Evolutionary conservation across 2,113 vertebrate species (phyloP), one percentile per base, ranked within the genome.

Genomic region (Leucopsar rothschildi): DNA sequence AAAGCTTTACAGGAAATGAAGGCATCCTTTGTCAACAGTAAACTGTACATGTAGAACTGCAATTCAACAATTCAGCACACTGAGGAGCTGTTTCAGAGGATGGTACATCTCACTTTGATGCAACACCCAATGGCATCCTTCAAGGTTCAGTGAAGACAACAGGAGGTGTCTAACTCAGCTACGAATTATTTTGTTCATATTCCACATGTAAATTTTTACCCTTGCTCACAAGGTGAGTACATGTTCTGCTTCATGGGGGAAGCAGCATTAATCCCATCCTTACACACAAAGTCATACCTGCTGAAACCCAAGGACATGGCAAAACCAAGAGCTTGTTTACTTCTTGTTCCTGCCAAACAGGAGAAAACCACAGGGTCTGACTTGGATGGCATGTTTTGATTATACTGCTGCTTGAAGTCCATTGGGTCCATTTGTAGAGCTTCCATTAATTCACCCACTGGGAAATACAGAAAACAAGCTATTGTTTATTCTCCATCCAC

Each of bases 321-420:
- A 66, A 97, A 95, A 71, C 89, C 77, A 22, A 99, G 55, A 27
- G 99, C 99, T 37, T 76, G 97, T 95, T 98, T 98, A 97, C 99
- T 99, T 95, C 99, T 98, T 49, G 98, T 86, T 86, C 99, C 99
- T 25, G 98, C 98, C 93, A 98, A 96, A 96, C 99, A 99, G 56
- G 98, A 98, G 94, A 99, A 99, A 53, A 99, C 97, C 27, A 99
- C 59, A 45, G 91, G 97, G 75, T 99, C 98, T 0, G 97, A 98
- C 88, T 97, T 98, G 80, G 97, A 97, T 5, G 99, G 99, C 98
- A 99, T 98, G 61, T 98, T 97, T 77, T 98, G 97, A 5, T 97
- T 97, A 66, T 99, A 99, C 88, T 97, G 98, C 75, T 99, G 98
- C 95, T 97, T 96, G 96, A 99, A 99, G 21, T 98, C 98, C 3